phyloP scores from a whole-genome alignment of 2,113 vertebrate genomes.

The Lucifuga dentata region DNA sequence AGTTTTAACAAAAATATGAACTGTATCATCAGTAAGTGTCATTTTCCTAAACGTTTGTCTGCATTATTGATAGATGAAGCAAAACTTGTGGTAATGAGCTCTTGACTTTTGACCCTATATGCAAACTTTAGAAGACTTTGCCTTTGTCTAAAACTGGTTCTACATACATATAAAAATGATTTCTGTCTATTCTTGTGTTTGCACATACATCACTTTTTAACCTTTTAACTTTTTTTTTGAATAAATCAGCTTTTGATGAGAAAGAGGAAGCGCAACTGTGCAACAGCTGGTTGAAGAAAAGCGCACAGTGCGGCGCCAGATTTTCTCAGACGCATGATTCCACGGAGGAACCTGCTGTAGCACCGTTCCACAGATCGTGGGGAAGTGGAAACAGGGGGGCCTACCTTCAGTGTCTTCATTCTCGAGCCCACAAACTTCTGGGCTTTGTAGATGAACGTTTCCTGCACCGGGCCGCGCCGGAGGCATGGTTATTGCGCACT shows the following conservation, averaged over 20 bases:
- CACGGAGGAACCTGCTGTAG: not conserved
- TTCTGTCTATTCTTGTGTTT: no score
- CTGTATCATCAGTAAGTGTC: no score
- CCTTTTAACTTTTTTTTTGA: not conserved
- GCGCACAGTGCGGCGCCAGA: no score
- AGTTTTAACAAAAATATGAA: no score
- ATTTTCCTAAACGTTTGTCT: no score
- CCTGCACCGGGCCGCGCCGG: slow-evolving; percentile 43
- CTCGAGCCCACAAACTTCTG: slow-evolving; percentile 42
- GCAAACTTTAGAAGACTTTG: no score
- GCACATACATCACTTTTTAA: not conserved
- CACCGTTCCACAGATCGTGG: not conserved
- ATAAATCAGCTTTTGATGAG: no score
- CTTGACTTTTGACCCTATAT: no score
- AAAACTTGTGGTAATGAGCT: no score
- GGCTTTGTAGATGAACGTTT: slow-evolving; percentile 45
- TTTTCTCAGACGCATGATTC: not conserved
- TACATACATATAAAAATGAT: no score
- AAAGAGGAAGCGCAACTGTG: not conserved
- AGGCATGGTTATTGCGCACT: slow-evolving; percentile 51
- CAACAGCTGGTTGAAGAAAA: slow-evolving; percentile 3
- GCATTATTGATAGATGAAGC: no score
- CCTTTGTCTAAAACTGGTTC: no score
- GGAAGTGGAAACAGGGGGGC: not conserved
- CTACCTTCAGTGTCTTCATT: slow-evolving; percentile 48